A percentile compares a stretch with the other conserved stretches of the same genome.
Evolutionary conservation across 2,797 vertebrate species (phyloP).

Genomic region (Phalloptychus januarius): DNA sequence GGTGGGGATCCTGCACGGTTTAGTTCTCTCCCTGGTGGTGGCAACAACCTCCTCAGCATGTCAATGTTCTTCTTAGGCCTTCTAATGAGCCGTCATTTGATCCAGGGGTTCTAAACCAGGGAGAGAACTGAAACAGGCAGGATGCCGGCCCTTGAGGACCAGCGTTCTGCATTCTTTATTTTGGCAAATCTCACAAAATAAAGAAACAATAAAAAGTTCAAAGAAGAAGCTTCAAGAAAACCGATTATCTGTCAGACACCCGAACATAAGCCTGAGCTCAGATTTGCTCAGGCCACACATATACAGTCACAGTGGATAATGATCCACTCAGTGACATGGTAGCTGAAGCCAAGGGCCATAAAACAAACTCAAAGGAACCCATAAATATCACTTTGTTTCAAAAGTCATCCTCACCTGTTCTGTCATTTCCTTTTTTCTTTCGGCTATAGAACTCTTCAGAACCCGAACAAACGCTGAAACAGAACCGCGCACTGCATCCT

Average conservation of each 20-base stretch:
- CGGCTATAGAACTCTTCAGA: not conserved
- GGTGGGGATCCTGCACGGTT: too few species aligned
- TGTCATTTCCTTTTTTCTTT: not conserved
- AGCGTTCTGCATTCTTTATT: too few species aligned
- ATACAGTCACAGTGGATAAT: conserved; percentile 9
- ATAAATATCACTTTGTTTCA: conserved; percentile 24
- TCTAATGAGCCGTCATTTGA: too few species aligned
- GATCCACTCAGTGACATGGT: conserved; percentile 6
- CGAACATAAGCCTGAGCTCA: not conserved
- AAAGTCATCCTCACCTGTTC: conserved; percentile 1
- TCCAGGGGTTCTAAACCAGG: too few species aligned
- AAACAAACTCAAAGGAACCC: conserved; percentile 34
- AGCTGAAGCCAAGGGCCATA: conserved; percentile 17
- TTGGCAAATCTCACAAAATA: too few species aligned
- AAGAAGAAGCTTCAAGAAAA: not conserved
- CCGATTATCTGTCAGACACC: not conserved
- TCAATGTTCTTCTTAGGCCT: too few species aligned
- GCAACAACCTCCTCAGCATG: too few species aligned
- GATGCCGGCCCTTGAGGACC: too few species aligned
- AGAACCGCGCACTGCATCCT: not conserved
- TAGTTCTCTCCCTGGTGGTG: too few species aligned
- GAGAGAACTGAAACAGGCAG: too few species aligned
- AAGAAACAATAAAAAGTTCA: too few species aligned
- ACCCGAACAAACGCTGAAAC: not conserved
- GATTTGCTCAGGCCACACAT: conserved; percentile 10